Evolutionary conservation across 2,113 vertebrate genomes (phyloP), one percentile per base, ranked within the genome.

Genomic region (Benitochromis conjunctus): DNA sequence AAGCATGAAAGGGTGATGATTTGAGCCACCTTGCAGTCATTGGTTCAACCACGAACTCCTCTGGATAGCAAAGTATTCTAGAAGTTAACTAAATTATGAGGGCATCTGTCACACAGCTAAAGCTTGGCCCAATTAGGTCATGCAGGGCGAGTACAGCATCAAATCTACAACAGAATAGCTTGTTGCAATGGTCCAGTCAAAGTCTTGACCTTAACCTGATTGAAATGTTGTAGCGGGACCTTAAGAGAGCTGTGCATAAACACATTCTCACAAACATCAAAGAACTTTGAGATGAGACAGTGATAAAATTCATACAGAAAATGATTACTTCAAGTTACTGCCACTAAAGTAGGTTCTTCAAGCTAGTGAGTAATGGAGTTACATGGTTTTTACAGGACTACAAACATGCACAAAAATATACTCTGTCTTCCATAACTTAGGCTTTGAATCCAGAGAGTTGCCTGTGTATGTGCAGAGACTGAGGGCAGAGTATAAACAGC

Each of bases 401-500:
- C 14, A 74, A 55, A 26, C 18, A 46, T 26, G 13, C 12, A 57
- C 24, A 66, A 21, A 31, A 24, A 81, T 11, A 1, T 43, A 18
- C 34, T 77, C 13, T 38, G 13, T 77, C 36, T 6, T 82, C 24
- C 43, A 6, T 64, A 21, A 31, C 1, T 58, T 38, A 4, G 9
- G 31, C 34, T 9, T 36, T 84, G 76, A 56, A 77, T 82, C 48
- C 79, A 77, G 51, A 21, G n/a, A 48, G 31, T 56, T 51, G 19
- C 71, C 21, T 38, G 84, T 74, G n/a, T n/a, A 1, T 29, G 55
- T 56, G 34, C 3, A 10, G 34, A 56, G 24, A 16, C 79, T 86
- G 83, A 79, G 82, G 55, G 92, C 69, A 76, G 21, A 71, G 66
- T 48, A 71, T 48, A 78, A 91, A 62, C 80, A 84, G 87, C 86